Evolutionary conservation across 2,797 vertebrate genomes (phyloP), one percentile per base, ranked within the genome.

Genomic region (Poecilia picta): DNA sequence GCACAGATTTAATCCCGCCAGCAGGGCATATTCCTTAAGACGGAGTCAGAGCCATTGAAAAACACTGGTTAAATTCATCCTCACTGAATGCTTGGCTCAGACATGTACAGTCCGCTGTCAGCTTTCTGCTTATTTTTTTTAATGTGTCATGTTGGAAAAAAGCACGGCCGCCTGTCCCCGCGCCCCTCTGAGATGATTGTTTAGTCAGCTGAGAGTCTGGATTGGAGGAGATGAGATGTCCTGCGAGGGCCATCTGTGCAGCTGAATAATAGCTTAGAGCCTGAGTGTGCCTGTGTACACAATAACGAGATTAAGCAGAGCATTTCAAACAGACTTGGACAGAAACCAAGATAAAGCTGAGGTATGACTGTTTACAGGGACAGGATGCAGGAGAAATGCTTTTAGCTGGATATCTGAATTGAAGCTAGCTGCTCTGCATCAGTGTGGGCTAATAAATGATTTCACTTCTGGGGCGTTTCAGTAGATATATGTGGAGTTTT

Each of bases 121-220:
- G 81, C 51, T 85, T 86, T 78, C 57, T 74, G 77, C 66, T 55
- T 73, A 62, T 46, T 53, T 31, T 66, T 15, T 62, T 33, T 23
- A 33, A 39, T 75, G 18, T 4, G 47, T 64, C 66, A 20, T 78
- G 72, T 70, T 70, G 39, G 66, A 23, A 66, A 33, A 70, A 70
- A 41, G 66, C 66, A 70, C n/a, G 39, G 66, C 12, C 66, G 66
- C 66, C 46, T 85, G 75, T 83, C 68, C 80, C 81, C 45, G 74
- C 43, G 76, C 80, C 81, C 55, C 89, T 82, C 80, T 4, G 36
- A 89, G 88, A 86, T 82, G 75, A 82, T 86, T 91, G 85, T 93
- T 91, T 93, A 90, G 88, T 92, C 90, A 91, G 87, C 89, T 89
- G 90, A 92, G 84, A 84, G 84, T 78, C 73, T 68, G 64, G 81